These are phyloP conservation scores for Heterocephalus glaber DNA, from an alignment of 2,113 vertebrate genomes.

Conservation along the genomic window DNA sequence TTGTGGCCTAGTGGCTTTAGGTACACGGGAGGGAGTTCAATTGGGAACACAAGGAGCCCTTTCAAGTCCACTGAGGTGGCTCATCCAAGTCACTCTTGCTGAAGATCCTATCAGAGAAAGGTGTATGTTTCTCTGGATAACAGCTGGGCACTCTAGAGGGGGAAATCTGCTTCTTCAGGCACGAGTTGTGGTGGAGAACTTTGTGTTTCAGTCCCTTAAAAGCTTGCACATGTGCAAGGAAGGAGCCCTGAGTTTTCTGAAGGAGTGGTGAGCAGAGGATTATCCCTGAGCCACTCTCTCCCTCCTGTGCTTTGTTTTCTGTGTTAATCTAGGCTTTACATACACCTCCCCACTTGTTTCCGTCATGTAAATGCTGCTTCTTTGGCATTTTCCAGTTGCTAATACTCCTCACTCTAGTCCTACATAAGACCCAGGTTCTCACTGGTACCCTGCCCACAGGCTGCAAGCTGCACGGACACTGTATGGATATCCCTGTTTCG, in stretches of 20 bases:
- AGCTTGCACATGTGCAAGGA: background rate
- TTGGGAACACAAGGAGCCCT: background rate
- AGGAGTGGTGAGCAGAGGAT: background rate
- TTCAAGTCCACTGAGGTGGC: background rate
- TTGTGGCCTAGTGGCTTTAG: background rate
- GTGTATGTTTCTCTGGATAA: background rate
- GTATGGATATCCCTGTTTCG: rapidly evolving
- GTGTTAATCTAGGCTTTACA: background rate
- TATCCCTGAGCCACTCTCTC: background rate
- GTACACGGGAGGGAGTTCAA: background rate
- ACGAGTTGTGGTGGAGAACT: background rate
- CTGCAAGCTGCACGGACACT: background rate
- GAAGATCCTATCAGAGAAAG: background rate
- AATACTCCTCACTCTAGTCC: background rate
- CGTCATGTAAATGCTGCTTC: background rate
- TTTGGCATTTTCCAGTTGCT: background rate
- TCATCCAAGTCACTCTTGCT: background rate
- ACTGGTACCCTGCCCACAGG: too few species aligned
- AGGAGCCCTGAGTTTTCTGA: background rate
- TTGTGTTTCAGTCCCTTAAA: background rate
- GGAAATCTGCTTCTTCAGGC: background rate
- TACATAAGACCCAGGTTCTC: background rate
- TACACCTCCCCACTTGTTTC: background rate
- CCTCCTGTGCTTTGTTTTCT: background rate
- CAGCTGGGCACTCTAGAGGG: background rate